Evolutionary conservation across 1,140 invertebrate species (phyloP), one percentile per base, ranked within the genome.

Genomic region (Wasmannia auropunctata): DNA sequence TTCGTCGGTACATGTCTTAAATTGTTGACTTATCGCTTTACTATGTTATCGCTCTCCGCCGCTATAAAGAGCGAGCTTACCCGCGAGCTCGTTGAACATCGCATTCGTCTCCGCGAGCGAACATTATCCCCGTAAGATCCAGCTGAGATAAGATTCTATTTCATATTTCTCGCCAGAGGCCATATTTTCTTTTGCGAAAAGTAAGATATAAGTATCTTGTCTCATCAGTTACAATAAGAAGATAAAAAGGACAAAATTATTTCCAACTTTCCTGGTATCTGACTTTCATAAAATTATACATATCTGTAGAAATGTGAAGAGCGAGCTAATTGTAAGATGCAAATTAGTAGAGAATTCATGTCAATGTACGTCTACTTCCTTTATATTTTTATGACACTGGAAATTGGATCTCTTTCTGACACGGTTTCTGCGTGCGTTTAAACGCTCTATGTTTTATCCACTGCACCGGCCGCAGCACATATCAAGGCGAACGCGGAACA

Each of bases 401-500:
- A 69, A 54, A 22, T 70, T 54, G 10, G 22, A 51, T 67, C 43
- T 54, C 16, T 63, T 28, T 54, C 0, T 14, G 19, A 19, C 31
- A 80, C 63, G 34, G 3, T 51, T 51, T 51, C n/a, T n/a, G 40
- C 37, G 63, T 40, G 63, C 22, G 10, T 49, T 40, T 70, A 80
- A 63, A 54, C 22, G 8, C 31, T 25, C 14, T 54, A 51, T 37
- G 25, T 70, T 80, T 80, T 28, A 69, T 40, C 62, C 43, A 28
- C 16, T n/a, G 11, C 51, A 58, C 49, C 58, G 43, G 69, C 51
- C 62, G 31, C 3, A 22, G 49, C 16, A 49, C 56, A 77, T 77
- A 74, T 65, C 31, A 74, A 72, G 75, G 74, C 40, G 40, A 77
- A 65, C 54, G 86, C 77, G 85, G 80, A 76, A 85, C 63, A 16